Conservation (phyloP, 1,140 invertebrate genomes). For the Drosophila subobscura region DNA sequence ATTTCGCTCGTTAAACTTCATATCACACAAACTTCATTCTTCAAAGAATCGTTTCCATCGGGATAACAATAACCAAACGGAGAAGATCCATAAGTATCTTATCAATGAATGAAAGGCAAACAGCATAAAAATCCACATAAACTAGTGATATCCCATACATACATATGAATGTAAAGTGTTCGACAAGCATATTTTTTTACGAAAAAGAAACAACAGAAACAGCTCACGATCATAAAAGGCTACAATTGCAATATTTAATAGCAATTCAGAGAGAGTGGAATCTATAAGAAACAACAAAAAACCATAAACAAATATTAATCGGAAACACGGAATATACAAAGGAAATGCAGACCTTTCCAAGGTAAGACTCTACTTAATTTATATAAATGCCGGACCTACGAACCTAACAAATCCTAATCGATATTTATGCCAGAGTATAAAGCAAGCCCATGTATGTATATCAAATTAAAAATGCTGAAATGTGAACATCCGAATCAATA, state of each 20-base stretch:
- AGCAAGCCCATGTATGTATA: too few relatives aligned
- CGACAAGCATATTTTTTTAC: slow-evolving; percentile 59
- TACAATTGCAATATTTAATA: slow-evolving; percentile 55
- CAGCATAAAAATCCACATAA: slow-evolving; percentile 68
- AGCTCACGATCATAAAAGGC: slow-evolving; percentile 66
- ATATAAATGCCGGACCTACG: too few relatives aligned
- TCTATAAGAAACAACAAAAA: slow-evolving; percentile 48
- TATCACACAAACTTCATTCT: slow-evolving; percentile 26
- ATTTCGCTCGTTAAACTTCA: slow-evolving; percentile 48
- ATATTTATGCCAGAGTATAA: too few relatives aligned
- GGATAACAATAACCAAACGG: slow-evolving; percentile 10
- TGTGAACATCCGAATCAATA: too few relatives aligned
- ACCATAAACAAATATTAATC: slow-evolving; percentile 37
- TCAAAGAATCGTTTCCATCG: slow-evolving; percentile 6
- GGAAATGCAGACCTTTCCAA: slow-evolving; percentile 69
- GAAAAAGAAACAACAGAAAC: slow-evolving; percentile 31
- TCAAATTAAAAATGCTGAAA: too few relatives aligned
- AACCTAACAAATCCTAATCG: too few relatives aligned
- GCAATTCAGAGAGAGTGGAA: slow-evolving; percentile 27
- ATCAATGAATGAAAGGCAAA: slow-evolving; percentile 44
- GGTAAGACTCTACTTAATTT: slow-evolving; percentile 36
- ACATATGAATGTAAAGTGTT: slow-evolving; percentile 57
- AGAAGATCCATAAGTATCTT: slow-evolving; percentile 18
- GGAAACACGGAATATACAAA: slow-evolving; percentile 44
- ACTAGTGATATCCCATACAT: slow-evolving; percentile 57